Percentiles rank a stretch among this genome's conserved stretches.
phyloP scores from a whole-genome alignment of 30 jellyfish, hydroid and myxozoan species.

The Nemopilema nomurai region DNA sequence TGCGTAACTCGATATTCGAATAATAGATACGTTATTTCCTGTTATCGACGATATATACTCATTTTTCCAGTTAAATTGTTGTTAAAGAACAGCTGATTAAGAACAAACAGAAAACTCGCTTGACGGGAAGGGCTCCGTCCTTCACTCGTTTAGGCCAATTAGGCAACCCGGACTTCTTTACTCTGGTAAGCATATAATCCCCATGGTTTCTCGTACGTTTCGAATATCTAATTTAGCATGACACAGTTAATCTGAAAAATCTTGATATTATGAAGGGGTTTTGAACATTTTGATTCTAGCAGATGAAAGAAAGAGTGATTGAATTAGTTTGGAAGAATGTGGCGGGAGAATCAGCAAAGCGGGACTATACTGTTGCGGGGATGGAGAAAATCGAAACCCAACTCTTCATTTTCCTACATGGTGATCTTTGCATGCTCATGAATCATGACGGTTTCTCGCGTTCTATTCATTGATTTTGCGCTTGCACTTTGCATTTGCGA shows the following conservation, averaged over 20 bases:
- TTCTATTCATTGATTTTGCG: not conserved
- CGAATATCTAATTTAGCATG: not conserved
- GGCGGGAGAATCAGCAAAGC: not conserved
- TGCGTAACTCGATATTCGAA: no score
- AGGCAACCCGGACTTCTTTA: not conserved
- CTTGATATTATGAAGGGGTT: not conserved
- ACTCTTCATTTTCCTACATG: no score
- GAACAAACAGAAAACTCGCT: no score
- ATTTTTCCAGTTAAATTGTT: no score
- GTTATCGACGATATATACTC: no score
- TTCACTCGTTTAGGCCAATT: no score
- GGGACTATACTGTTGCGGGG: not conserved
- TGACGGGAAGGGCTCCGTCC: no score
- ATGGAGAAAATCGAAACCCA: no score
- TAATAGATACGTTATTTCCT: no score
- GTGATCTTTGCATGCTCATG: no score
- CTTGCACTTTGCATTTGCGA: slow-evolving; percentile 8
- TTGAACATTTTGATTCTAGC: not conserved
- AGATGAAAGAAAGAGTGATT: not conserved
- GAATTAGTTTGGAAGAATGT: not conserved
- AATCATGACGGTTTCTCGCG: no score
- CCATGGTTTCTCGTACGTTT: not conserved
- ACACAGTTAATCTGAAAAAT: not conserved
- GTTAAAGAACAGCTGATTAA: no score
- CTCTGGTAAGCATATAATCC: not conserved